A percentile compares a stretch with the other conserved stretches of the same genome.
phyloP scores from a whole-genome alignment of 2,113 vertebrate genomes.

The Parotia lawesii region DNA sequence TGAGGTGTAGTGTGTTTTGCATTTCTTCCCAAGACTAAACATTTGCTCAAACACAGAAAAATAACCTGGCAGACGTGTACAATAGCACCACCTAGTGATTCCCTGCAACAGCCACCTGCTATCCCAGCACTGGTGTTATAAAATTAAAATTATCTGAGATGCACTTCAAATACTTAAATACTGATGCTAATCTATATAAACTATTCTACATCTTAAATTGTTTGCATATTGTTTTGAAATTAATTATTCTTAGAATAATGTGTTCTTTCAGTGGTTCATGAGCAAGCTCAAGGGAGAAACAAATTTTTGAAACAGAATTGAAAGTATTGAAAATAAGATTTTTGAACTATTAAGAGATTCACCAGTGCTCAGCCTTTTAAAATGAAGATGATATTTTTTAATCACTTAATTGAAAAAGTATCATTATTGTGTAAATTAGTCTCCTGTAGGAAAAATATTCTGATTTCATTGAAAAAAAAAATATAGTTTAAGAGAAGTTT shows the following conservation, averaged over 20 bases:
- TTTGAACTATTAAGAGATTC: neutral
- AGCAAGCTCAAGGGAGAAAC: neutral
- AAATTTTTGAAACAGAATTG: neutral
- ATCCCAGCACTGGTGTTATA: neutral
- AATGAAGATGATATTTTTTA: neutral
- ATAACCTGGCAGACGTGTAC: neutral
- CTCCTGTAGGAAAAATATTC: neutral
- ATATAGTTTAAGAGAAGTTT: neutral
- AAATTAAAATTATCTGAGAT: neutral
- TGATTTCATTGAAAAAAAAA: neutral
- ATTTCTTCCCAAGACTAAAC: constrained; percentile 24
- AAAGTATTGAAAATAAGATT: neutral
- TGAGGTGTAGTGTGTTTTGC: neutral
- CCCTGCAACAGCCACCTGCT: neutral
- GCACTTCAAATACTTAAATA: neutral
- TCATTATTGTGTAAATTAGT: neutral
- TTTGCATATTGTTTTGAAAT: neutral
- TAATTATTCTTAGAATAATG: neutral
- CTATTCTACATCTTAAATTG: neutral
- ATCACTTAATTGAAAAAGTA: neutral
- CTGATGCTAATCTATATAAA: neutral
- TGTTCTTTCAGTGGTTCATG: neutral
- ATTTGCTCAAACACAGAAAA: constrained; percentile 35
- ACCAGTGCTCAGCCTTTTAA: neutral
- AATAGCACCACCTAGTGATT: constrained; percentile 36